A percentile compares a stretch with the other conserved stretches of the same genome.
Evolutionary conservation across 1,140 invertebrate genomes (phyloP).

Genomic region (Protaetia brevitarsis): DNA sequence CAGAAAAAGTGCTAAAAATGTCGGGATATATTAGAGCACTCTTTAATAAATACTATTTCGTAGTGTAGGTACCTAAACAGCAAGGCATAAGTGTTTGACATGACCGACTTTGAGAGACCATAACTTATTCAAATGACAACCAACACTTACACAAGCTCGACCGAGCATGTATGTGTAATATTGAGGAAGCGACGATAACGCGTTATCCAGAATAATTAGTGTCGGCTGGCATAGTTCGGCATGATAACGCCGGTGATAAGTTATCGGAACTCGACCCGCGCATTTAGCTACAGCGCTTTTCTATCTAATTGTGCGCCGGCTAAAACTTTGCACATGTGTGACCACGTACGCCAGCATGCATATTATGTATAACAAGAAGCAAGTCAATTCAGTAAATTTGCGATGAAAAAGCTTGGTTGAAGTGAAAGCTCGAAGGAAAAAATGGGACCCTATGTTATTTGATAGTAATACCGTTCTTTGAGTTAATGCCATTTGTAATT

Average conservation of each 20-base stretch:
- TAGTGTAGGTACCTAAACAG: too few species aligned
- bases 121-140: conserved; percentile 5
- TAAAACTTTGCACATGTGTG: neutral
- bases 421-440: too few species aligned
- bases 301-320: conserved; percentile 5
- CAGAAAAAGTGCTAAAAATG: too few species aligned
- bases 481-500: too few species aligned
- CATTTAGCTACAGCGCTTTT: conserved; percentile 21
- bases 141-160: neutral
- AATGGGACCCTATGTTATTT: too few species aligned
- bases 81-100: too few species aligned
- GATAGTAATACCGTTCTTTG: too few species aligned
- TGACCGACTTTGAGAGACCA: neutral
- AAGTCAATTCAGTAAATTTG: neutral
- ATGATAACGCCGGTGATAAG: neutral
- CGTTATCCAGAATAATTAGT: conserved; percentile 7
- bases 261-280: conserved; percentile 18
- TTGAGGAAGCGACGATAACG: conserved; percentile 10
- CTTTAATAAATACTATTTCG: too few species aligned
- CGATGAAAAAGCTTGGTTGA: neutral
- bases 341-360: neutral
- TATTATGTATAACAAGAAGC: neutral
- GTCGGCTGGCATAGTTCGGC: neutral
- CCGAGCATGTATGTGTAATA: neutral
- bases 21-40: too few species aligned